Base-by-base conservation (phyloP, 92 coral and sea anemone species). In the Palythoa caribaeorum region DNA sequence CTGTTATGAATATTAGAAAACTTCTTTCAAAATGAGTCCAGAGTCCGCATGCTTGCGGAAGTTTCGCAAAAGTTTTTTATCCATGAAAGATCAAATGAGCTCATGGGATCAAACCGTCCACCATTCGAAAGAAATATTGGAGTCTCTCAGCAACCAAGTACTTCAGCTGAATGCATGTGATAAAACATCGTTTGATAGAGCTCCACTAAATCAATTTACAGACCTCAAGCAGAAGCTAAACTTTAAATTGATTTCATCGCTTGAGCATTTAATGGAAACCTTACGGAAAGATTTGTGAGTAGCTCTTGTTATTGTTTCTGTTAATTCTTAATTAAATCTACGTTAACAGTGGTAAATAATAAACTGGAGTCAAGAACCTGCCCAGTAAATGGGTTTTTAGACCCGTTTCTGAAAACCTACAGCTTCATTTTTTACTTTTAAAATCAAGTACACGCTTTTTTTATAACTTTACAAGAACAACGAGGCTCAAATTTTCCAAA, bases 261-360 rank as follows among this genome's bases (percentile, higher is more conserved):
- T 84, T n/a, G 98, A 94, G 44, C 59, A 79, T 20, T 52, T 92
- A 5, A 72, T 94, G 93, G 68, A 36, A 54, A 91, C 84, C 84
- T 65, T 94, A 2, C 92, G 89, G 19, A 73, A 87, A n/a, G 92
- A 94, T 69, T 39, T 94, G 98, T 94, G 84, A 94, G 98, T 88
- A 81, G 4, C 16, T 59, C 11, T 12, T 59, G 12, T 59, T 59
- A n/a, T 13, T n/a, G 2, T 13, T 8, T 59, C 66, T 13, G 66
- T 59, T n/a, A 59, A 68, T 13, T 17, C 8, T 44, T 28, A 28
- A 28, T 28, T 28, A 28, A 28, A 28, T 28, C 28, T 28, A 28
- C 28, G 28, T 28, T 28, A 28, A 28, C 28, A 28, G 28, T 44
- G 50, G 66, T 59, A 59, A 59, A 13, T 59, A 28, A 28, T 13